Evolutionary conservation across 2,888 invertebrate species (phyloP), one percentile per base, ranked within the genome.

Genomic region (Malacosoma neustria): DNA sequence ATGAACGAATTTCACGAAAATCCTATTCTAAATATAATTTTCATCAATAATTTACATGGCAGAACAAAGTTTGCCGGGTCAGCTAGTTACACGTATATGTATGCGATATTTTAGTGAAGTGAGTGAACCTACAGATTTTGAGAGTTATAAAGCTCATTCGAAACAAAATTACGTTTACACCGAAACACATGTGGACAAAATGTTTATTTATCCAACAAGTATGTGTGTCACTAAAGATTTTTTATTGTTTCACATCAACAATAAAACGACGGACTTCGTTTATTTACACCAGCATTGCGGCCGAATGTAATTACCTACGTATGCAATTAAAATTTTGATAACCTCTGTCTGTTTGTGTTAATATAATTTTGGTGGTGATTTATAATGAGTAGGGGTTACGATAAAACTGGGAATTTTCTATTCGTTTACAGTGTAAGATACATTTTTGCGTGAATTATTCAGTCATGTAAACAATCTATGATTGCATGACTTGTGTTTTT

Each of bases 181-280:
- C 22, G 2, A 22, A n/a, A 34, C 54, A 70, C 73, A 73, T 64
- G 72, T 69, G 68, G 49, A 48, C 14, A 51, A 39, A 49, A 41
- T 72, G 67, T 76, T 79, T 80, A 65, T 81, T 80, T 66, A 63
- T 64, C 45, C 55, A 57, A 51, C 68, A 67, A 70, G 73, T 72
- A 71, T 72, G 61, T 53, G 62, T 72, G 79, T 80, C 79, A 72
- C 76, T 72, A 71, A 60, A 60, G 65, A 51, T 53, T 61, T 73
- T 79, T 80, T 74, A 79, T 80, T 76, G 73, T 75, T 70, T 71
- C 50, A 60, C 62, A 57, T 62, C 60, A 51, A 62, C 63, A 63
- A 63, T 72, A 72, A 70, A 50, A 41, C 42, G 33, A 36, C 34
- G 46, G 37, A 35, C 32, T 40, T 34, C 47, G 54, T 56, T 57